These are phyloP conservation scores for Rana temporaria DNA, from an alignment of 2,113 vertebrate species.

Conservation along the genomic window DNA sequence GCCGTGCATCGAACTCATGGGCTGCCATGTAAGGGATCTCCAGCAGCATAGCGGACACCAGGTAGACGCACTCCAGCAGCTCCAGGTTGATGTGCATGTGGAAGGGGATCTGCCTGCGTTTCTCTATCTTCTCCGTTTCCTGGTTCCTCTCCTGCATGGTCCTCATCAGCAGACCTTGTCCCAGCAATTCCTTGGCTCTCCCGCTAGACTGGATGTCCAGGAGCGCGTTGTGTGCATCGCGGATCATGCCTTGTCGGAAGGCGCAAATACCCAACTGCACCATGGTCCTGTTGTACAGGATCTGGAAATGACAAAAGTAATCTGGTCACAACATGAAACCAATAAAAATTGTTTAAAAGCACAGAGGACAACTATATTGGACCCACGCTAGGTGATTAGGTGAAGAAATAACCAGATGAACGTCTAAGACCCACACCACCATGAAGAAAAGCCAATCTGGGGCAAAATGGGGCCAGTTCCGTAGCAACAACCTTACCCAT, in stretches of 20 bases:
- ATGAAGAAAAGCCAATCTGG: too few species aligned
- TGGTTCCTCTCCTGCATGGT: slow-evolving; percentile 93
- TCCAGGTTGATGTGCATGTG: slow-evolving; percentile 95
- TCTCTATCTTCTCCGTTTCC: slow-evolving; percentile 93
- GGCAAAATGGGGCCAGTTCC: too few species aligned
- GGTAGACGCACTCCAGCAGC: slow-evolving; percentile 89
- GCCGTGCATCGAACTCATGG: slow-evolving; percentile 87
- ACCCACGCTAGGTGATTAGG: too few species aligned
- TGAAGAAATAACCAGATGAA: too few species aligned
- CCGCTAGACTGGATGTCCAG: slow-evolving; percentile 91
- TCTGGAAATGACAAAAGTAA: slow-evolving; percentile 67
- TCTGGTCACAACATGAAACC: background rate
- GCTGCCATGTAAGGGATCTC: slow-evolving; percentile 95
- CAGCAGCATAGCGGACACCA: slow-evolving; percentile 91
- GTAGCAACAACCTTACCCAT: too few species aligned
- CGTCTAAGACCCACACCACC: too few species aligned
- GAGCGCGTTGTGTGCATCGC: slow-evolving; percentile 90
- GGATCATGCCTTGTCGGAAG: slow-evolving; percentile 91
- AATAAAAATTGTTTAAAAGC: too few species aligned
- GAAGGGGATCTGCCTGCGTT: slow-evolving; percentile 89
- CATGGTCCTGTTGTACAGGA: slow-evolving; percentile 93
- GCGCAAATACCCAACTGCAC: slow-evolving; percentile 94
- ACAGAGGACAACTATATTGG: background rate
- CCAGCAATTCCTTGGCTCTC: slow-evolving; percentile 90
- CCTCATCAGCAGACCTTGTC: slow-evolving; percentile 88